Base-by-base conservation (phyloP, 2,888 invertebrate genomes). In the Anaspis maculata region DNA sequence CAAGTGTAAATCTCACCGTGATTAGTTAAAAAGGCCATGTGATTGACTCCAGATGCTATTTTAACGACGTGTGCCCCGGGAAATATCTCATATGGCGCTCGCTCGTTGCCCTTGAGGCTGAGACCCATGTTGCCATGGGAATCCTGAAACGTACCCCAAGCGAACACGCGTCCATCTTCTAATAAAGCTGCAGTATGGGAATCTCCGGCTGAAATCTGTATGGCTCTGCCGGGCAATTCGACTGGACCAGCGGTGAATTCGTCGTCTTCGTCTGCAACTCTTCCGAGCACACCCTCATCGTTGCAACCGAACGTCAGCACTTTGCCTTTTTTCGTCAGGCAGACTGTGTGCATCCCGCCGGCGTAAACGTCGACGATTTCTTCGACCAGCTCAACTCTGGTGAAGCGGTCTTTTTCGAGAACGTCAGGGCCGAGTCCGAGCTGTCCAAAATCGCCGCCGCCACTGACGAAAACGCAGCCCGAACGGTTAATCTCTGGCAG, bases 301-400 rank as follows among this genome's bases (percentile, higher is more conserved):
- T 98, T 98, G 60, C 96, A 95, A 0, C 98, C 94, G 68, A 89
- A 94, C 2, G 89, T 85, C 66, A 83, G 77, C 0, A 94, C n/a
- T n/a, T n/a, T 79, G 31, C 94, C 94, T 26, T 75, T 75, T 21
- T 74, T 70, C 3, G 84, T 83, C 16, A 92, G 64, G 49, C 82
- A 80, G 5, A 92, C 77, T 10, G 90, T 91, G 64, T 98, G 98
- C 87, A 98, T 95, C 21, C 96, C 97, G 0, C 98, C 97, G 1
- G 94, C 94, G 50, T 70, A 75, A 23, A 85, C 72, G 34, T 83
- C 79, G 1, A 89, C 74, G 7, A 86, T 62, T 50, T 77, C 66
- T 15, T 67, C 52, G 3, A 71, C 57, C 5, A 66, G 59, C 4
- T 72, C 61, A 2, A 74, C 70, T 3, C 72, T 41, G 1, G 76